Conservation (phyloP, 2,888 invertebrate species). For the Andrena trimmerana region DNA sequence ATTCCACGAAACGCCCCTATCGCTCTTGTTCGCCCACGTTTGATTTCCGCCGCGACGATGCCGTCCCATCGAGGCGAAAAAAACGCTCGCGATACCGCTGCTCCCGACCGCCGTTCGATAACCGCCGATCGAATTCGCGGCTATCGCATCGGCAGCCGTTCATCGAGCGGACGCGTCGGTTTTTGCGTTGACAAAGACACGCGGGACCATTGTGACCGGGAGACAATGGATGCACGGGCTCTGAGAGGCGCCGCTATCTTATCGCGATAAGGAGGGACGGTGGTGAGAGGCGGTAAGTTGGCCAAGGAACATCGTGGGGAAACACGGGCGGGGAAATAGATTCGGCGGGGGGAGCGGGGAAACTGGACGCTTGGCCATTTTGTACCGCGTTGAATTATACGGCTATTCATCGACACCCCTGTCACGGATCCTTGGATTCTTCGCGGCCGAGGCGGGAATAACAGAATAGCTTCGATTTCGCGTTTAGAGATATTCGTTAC, state of each 20-base stretch:
- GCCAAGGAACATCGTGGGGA: neutral
- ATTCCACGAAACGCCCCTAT: constrained; percentile 13
- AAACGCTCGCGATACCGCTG: constrained; percentile 27
- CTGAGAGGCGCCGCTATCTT: neutral
- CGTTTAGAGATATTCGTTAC: constrained; percentile 41
- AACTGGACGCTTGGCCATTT: constrained; percentile 30
- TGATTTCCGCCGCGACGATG: neutral
- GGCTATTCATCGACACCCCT: constrained; percentile 27
- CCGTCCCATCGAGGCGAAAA: neutral
- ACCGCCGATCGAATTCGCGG: constrained; percentile 21
- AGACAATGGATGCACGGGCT: neutral
- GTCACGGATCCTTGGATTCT: constrained; percentile 9
- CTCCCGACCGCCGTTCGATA: constrained; percentile 23
- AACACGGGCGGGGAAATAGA: neutral
- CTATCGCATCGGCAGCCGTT: neutral
- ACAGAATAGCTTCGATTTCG: constrained; percentile 40
- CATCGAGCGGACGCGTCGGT: neutral
- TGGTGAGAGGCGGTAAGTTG: neutral
- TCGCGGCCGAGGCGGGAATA: constrained; percentile 21
- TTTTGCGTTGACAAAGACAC: neutral
- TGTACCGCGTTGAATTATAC: constrained; percentile 40
- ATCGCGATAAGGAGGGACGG: neutral
- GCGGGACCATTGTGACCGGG: neutral
- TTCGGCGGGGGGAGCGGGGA: neutral
- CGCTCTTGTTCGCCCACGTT: constrained; percentile 6